phyloP scores from a whole-genome alignment of 1,140 invertebrate species.

The Diuraphis noxia region DNA sequence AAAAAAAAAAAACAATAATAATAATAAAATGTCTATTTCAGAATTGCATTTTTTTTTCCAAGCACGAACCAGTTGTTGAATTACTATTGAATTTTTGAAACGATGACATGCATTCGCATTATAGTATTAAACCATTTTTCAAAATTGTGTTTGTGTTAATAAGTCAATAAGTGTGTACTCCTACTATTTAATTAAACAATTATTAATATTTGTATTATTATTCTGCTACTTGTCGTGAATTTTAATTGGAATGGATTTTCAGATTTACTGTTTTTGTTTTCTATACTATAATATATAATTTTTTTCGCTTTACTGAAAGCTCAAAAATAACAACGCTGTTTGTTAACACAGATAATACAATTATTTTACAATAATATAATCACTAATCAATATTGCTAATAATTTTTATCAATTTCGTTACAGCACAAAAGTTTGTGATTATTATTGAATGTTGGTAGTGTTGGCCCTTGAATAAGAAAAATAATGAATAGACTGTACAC shows the following conservation, averaged over 20 bases:
- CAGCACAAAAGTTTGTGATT: not conserved
- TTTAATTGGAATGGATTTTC: not conserved
- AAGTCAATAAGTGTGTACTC: not conserved
- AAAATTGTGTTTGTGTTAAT: not conserved
- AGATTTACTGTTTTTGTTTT: not conserved
- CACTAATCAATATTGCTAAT: not conserved
- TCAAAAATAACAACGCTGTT: not conserved
- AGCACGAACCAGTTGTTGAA: not conserved
- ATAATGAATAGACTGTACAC: not conserved
- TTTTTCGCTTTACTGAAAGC: not conserved
- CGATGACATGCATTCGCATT: not conserved
- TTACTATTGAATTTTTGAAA: not conserved
- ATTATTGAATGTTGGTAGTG: not conserved
- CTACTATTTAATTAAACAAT: not conserved
- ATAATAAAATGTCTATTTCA: not conserved
- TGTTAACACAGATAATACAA: not conserved
- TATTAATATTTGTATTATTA: not conserved
- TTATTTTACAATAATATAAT: not conserved
- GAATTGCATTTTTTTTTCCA: not conserved
- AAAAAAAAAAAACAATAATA: not conserved
- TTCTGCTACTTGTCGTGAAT: not conserved
- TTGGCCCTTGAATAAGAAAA: not conserved
- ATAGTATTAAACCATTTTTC: not conserved
- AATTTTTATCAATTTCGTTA: not conserved
- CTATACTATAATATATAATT: not conserved